phyloP scores from a whole-genome alignment of 2,797 vertebrate species.

The Gephyroberyx darwinii region DNA sequence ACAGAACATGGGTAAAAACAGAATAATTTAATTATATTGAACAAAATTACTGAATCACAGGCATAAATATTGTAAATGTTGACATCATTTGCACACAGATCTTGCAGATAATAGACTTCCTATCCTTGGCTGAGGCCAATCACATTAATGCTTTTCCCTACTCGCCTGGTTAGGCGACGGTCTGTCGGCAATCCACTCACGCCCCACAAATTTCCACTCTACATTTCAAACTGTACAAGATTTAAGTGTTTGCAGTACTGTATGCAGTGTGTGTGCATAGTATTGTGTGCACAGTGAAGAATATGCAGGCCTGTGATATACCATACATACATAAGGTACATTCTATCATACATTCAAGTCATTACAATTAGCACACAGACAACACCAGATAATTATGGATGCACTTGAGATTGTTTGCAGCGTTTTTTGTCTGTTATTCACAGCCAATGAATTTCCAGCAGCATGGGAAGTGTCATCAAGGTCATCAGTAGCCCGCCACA shows the following conservation, averaged over 20 bases:
- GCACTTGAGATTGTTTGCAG: slow-evolving; percentile 56
- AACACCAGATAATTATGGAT: slow-evolving; percentile 50
- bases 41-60: slow-evolving; percentile 26
- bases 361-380: slow-evolving; percentile 66
- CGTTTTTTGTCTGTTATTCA: slow-evolving; percentile 47
- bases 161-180: slow-evolving; percentile 10
- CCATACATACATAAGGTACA: slow-evolving; percentile 49
- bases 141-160: slow-evolving; percentile 58
- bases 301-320: slow-evolving; percentile 61
- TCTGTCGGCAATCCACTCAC: slow-evolving; percentile 20
- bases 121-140: slow-evolving; percentile 14
- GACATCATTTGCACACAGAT: background rate
- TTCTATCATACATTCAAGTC: slow-evolving; percentile 42
- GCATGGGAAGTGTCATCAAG: slow-evolving; percentile 70
- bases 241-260: slow-evolving; percentile 49
- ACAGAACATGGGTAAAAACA: background rate
- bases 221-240: slow-evolving; percentile 39
- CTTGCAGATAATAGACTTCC: slow-evolving; percentile 45
- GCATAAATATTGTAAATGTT: background rate
- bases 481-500: slow-evolving; percentile 74
- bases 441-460: slow-evolving; percentile 72
- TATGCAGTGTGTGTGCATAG: slow-evolving; percentile 51
- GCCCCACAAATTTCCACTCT: slow-evolving; percentile 29
- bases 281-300: slow-evolving; percentile 63
- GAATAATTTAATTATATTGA: slow-evolving; percentile 11